Conservation (phyloP, 2,888 invertebrate species). For the Druceiella hillmani region DNA sequence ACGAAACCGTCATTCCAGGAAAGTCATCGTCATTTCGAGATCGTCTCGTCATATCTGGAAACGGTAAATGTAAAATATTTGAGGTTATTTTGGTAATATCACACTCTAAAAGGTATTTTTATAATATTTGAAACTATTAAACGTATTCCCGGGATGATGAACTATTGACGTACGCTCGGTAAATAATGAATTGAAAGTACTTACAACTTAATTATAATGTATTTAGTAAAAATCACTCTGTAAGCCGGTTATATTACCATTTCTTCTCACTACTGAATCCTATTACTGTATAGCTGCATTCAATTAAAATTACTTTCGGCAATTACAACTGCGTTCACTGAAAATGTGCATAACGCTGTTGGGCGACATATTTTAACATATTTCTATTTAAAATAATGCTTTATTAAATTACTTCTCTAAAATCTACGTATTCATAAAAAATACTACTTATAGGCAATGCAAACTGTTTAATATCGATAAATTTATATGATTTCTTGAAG, state of each 20-base stretch:
- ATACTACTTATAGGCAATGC: conserved; percentile 2
- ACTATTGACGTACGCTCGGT: conserved; percentile 7
- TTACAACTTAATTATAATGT: conserved; percentile 9
- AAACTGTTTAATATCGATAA: conserved; percentile 5
- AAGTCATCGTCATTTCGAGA: too few relatives aligned
- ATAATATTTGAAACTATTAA: conserved; percentile 1
- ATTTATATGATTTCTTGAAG: conserved; percentile 5
- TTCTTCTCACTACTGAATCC: conserved; percentile 1
- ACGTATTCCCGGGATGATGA: too few relatives aligned
- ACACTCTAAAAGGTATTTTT: conserved; percentile 5
- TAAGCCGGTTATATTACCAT: conserved; percentile 1
- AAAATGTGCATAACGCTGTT: conserved; percentile 2
- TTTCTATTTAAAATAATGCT: conserved; percentile 4
- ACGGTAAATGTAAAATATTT: conserved; percentile 5
- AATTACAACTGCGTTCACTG: conserved; percentile 5
- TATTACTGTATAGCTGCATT: not conserved
- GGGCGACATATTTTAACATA: conserved; percentile 3
- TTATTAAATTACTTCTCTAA: conserved; percentile 5
- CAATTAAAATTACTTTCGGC: conserved; percentile 1
- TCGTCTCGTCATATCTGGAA: too few relatives aligned
- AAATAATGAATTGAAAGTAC: conserved; percentile 7
- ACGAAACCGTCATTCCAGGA: too few relatives aligned
- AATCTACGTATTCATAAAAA: conserved; percentile 2
- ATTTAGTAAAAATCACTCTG: conserved; percentile 1
- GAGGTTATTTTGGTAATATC: conserved; percentile 2